These are phyloP conservation scores for Ochotona curzoniae DNA, from an alignment of 2,113 vertebrate species.

Conservation along the genomic window DNA sequence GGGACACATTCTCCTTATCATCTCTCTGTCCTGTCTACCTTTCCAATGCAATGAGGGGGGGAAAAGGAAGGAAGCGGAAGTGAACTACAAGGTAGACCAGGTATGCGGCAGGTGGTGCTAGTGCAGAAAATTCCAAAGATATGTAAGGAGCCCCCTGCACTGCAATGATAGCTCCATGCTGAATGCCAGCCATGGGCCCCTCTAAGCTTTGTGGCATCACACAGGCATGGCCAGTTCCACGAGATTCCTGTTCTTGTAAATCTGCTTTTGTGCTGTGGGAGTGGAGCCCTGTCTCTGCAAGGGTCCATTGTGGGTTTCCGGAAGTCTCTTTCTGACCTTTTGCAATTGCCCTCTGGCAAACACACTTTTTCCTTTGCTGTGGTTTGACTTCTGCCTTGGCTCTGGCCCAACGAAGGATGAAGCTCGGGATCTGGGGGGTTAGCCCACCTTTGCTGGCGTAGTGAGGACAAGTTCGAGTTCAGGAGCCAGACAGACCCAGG, in stretches of 20 bases:
- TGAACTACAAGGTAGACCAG: background rate
- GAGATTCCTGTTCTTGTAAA: background rate
- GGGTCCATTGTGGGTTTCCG: background rate
- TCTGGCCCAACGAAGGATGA: background rate
- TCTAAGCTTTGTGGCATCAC: background rate
- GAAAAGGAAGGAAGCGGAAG: no score
- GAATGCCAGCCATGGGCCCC: background rate
- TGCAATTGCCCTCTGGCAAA: background rate
- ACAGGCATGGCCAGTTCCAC: accelerated
- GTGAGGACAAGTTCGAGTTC: background rate
- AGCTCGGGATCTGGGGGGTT: background rate
- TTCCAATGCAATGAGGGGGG: no score
- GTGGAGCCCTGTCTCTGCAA: background rate
- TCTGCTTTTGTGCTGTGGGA: background rate
- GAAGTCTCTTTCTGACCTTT: background rate
- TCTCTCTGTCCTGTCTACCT: no score
- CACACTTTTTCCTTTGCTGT: background rate
- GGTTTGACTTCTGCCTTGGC: background rate
- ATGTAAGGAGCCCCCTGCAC: no score
- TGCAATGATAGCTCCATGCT: background rate
- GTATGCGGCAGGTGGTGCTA: accelerated
- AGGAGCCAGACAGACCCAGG: no score
- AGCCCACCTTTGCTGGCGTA: background rate
- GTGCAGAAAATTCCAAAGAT: accelerated
- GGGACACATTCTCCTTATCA: no score